These are phyloP conservation scores for Teleopsis dalmanni DNA, from an alignment of 1,140 invertebrate genomes.

Conservation along the genomic window DNA sequence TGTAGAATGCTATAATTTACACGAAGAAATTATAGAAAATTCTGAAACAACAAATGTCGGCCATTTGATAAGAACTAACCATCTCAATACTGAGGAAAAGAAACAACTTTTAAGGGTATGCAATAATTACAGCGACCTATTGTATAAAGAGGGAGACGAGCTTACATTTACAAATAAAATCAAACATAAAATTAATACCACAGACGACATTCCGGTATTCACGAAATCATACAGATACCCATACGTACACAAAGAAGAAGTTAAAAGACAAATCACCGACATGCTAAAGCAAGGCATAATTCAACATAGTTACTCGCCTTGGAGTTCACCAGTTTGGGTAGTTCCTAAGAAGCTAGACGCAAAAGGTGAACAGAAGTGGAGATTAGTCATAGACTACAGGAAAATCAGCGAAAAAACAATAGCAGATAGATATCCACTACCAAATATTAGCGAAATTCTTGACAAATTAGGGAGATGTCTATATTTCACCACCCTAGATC, in stretches of 20 bases:
- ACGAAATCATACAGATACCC: not conserved
- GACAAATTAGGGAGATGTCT: slow-evolving; percentile 14
- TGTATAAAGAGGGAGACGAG: no score
- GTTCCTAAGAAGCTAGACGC: slow-evolving; percentile 9
- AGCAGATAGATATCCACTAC: slow-evolving; percentile 16
- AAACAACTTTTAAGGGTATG: no score
- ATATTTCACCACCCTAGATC: slow-evolving; percentile 21
- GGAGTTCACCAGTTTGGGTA: slow-evolving; percentile 9
- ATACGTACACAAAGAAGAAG: not conserved
- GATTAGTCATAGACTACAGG: slow-evolving; percentile 6
- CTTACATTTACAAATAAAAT: not conserved
- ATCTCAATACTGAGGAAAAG: not conserved
- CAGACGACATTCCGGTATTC: not conserved
- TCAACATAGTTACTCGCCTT: not conserved
- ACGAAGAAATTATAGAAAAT: no score
- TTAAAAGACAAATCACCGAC: no score
- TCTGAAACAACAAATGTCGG: no score
- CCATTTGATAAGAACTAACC: not conserved
- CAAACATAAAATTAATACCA: not conserved
- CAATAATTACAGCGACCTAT: not conserved
- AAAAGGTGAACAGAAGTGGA: slow-evolving; percentile 2
- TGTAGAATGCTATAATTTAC: no score
- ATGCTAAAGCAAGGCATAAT: not conserved
- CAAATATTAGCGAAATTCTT: slow-evolving; percentile 19
- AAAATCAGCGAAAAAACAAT: slow-evolving; percentile 15